These are phyloP conservation scores for Plebejus argus DNA, from an alignment of 2,888 invertebrate species.

Conservation along the genomic window DNA sequence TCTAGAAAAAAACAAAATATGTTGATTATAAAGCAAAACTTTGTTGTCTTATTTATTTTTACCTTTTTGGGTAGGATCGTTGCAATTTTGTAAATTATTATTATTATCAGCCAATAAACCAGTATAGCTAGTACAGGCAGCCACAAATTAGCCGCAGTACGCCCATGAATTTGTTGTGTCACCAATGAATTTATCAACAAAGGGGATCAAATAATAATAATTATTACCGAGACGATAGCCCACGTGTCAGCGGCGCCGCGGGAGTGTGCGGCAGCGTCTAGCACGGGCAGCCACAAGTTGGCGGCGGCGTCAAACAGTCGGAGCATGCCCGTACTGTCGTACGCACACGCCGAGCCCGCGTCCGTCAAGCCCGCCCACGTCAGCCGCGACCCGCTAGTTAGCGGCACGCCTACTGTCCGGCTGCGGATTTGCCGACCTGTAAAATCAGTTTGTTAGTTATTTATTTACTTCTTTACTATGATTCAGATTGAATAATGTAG, in stretches of 20 bases:
- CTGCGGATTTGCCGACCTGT: constrained; percentile 68
- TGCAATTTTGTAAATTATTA: too few relatives aligned
- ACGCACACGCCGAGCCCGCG: constrained; percentile 87
- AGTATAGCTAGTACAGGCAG: constrained; percentile 81
- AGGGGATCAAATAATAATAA: too few relatives aligned
- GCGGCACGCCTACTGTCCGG: constrained; percentile 80
- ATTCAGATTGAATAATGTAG: too few relatives aligned
- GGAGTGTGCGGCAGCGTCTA: constrained; percentile 85
- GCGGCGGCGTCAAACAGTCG: constrained; percentile 85
- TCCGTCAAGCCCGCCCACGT: constrained; percentile 91
- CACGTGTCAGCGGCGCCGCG: constrained; percentile 70
- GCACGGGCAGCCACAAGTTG: constrained; percentile 90
- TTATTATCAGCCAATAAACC: constrained; percentile 47
- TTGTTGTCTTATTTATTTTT: too few relatives aligned
- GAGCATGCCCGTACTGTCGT: constrained; percentile 89
- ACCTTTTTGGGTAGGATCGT: too few relatives aligned
- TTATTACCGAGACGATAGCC: constrained; percentile 57
- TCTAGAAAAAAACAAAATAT: constrained; percentile 54
- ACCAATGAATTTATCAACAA: too few relatives aligned
- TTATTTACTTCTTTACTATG: too few relatives aligned
- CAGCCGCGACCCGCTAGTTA: constrained; percentile 84
- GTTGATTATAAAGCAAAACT: not conserved
- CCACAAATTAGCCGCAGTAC: too few relatives aligned
- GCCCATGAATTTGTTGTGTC: too few relatives aligned
- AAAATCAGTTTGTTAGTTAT: not conserved